Base-by-base conservation (phyloP, 1,140 invertebrate species). In the Drosophila teissieri region DNA sequence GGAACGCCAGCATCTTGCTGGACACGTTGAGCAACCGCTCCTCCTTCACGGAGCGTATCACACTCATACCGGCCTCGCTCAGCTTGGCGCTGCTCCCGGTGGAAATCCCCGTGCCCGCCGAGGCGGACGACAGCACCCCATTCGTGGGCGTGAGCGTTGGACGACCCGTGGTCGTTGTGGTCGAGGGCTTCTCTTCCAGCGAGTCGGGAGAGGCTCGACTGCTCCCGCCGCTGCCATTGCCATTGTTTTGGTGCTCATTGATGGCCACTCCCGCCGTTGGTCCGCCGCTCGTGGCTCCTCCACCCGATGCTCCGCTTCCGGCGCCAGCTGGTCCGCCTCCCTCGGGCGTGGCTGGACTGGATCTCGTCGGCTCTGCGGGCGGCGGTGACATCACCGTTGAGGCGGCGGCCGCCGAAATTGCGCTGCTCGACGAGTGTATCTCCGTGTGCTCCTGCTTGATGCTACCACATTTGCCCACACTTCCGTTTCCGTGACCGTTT, bases 341-440 rank as follows among this genome's bases (percentile, higher is more conserved):
- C 1, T 49, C 46, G 14, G 46, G 46, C 46, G 46, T 49, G 24
- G 14, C 22, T 56, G 48, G 37, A 34, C 34, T 60, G 40, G 36
- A 31, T 14, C 45, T 57, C 58, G 52, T 40, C 31, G 64, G 40
- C 17, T 91, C 92, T 12, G 89, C 46, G 12, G 92, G 92, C 15
- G 91, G 93, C 31, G 93, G 93, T 36, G 93, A 91, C 89, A 92
- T 91, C 2, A 77, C 86, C 6, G 89, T 73, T 15, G 91, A 88
- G 40, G 91, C 80, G 2, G 91, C 86, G 5, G 83, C 72, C 22
- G 79, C 80, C 15, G 77, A 78, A 11, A 90, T 64, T 45, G 85
- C 72, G 48, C 72, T 80, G 60, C 89, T 90, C 14, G 91, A 92
- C 44, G 88, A 92, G 53, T 91, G 82, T 27, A 92, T 92, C 79